These are phyloP conservation scores for Resseliella maxima DNA, from an alignment of 2,888 invertebrate species.

Conservation along the genomic window DNA sequence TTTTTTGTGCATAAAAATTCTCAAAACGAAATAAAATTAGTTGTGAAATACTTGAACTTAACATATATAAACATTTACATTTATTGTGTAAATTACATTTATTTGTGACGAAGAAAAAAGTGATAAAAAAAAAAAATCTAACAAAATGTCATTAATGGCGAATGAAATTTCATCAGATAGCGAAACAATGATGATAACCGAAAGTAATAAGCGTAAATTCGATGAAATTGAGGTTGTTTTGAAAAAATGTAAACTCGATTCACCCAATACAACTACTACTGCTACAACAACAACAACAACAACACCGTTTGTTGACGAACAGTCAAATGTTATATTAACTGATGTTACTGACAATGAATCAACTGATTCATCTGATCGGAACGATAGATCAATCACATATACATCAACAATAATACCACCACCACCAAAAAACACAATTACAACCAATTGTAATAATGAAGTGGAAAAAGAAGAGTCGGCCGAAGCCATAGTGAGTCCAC, in stretches of 20 bases:
- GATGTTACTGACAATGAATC: constrained; percentile 34
- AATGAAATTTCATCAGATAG: background rate
- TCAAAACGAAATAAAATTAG: too few relatives aligned
- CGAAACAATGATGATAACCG: constrained; percentile 9
- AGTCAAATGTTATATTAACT: background rate
- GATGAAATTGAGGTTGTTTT: background rate
- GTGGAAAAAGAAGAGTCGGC: background rate
- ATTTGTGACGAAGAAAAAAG: background rate
- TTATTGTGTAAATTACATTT: background rate
- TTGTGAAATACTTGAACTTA: too few relatives aligned
- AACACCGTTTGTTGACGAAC: background rate
- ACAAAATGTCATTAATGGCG: background rate
- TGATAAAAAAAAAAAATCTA: background rate
- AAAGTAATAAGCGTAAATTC: constrained; percentile 26
- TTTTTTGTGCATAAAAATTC: background rate
- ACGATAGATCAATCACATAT: background rate
- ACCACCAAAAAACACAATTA: too few relatives aligned
- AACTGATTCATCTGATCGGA: background rate
- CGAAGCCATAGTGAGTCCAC: constrained; percentile 55
- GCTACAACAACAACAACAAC: too few relatives aligned
- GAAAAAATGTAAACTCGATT: constrained; percentile 29
- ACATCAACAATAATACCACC: too few relatives aligned
- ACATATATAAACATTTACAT: too few relatives aligned
- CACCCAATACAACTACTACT: too few relatives aligned
- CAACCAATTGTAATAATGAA: background rate